phyloP scores from a whole-genome alignment of 2,797 vertebrate genomes.

The Malacoctenus gilli region DNA sequence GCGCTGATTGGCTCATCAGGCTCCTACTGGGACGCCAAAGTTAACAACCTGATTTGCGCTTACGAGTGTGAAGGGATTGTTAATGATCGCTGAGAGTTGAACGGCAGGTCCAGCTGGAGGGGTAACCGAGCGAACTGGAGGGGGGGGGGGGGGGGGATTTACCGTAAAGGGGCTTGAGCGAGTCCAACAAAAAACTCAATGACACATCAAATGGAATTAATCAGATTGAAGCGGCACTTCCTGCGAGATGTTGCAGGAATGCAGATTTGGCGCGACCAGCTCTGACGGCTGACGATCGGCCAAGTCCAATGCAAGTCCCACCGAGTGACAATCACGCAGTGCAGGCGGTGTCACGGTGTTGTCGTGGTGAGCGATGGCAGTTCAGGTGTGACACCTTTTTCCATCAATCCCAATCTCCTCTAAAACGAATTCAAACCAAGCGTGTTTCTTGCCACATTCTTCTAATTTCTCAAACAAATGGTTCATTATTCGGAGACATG shows the following conservation, averaged over 20 bases:
- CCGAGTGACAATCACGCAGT: too few relatives aligned
- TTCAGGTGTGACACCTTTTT: too few relatives aligned
- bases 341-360: too few relatives aligned
- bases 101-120: slow-evolving; percentile 49
- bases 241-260: too few relatives aligned
- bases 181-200: slow-evolving; percentile 5
- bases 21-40: slow-evolving; percentile 49
- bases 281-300: too few relatives aligned
- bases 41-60: slow-evolving; percentile 50
- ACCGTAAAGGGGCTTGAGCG: slow-evolving; percentile 33
- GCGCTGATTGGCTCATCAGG: slow-evolving; percentile 32
- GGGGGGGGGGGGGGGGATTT: slow-evolving; percentile 33
- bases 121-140: too few relatives aligned
- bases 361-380: too few relatives aligned
- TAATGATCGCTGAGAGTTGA: slow-evolving; percentile 44
- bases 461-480: slow-evolving; percentile 8
- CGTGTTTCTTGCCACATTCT: slow-evolving; percentile 11
- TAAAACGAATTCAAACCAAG: slow-evolving; percentile 7
- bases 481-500: slow-evolving; percentile 10
- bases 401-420: slow-evolving; percentile 10
- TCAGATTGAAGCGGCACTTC: too few relatives aligned
- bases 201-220: too few relatives aligned
- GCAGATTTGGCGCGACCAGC: too few relatives aligned
- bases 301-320: too few relatives aligned
- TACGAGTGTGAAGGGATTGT: slow-evolving; percentile 50